Evolutionary conservation across 2,113 vertebrate species (phyloP).

Genomic region (Coryphaenoides rupestris): DNA sequence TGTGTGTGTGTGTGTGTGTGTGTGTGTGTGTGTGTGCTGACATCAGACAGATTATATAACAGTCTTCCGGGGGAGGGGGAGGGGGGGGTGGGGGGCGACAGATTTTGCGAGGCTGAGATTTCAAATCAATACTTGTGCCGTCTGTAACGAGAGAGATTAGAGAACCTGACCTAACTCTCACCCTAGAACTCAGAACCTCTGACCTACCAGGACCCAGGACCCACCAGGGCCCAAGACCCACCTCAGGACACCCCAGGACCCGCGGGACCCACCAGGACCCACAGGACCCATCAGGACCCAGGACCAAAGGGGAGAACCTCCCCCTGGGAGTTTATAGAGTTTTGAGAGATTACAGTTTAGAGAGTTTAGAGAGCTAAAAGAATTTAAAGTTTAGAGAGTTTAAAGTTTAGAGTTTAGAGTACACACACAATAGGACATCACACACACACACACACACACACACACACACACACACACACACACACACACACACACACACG

Average conservation of each 20-base stretch:
- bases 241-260: no score
- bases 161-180: constrained; percentile 22
- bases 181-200: no score
- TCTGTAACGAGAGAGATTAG: constrained; percentile 45
- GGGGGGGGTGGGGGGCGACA: constrained; percentile 35
- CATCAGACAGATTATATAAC: constrained; percentile 44
- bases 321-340: no score
- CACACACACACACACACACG: constrained; percentile 12
- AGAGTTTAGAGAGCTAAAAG: no score
- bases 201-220: no score
- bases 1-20: constrained; percentile 23
- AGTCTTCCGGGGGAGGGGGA: constrained; percentile 25
- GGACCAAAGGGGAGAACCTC: no score
- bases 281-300: no score
- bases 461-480: constrained; percentile 12
- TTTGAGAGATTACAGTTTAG: no score
- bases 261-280: no score
- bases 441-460: constrained; percentile 15
- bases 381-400: no score
- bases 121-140: constrained; percentile 50
- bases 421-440: not conserved
- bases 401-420: constrained; percentile 30
- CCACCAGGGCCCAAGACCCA: no score
- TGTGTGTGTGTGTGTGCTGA: constrained; percentile 8
- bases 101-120: constrained; percentile 51